Evolutionary conservation across 1,140 invertebrate genomes (phyloP).

Genomic region (Papilio polyxenes): DNA sequence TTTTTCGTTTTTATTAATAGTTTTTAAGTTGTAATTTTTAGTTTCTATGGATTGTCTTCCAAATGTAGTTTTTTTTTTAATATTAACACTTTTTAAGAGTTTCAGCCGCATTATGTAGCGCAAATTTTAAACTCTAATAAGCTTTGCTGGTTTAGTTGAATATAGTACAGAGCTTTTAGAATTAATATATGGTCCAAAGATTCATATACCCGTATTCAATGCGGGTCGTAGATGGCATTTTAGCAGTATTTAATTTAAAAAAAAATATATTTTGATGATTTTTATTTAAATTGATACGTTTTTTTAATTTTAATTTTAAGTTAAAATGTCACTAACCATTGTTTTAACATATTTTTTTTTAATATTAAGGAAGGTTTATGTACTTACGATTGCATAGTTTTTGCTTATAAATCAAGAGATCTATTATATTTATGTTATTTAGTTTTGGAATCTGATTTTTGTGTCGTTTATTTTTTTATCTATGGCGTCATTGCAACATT

Average conservation of each 20-base stretch:
- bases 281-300: slow-evolving; percentile 52
- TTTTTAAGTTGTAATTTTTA: slow-evolving; percentile 47
- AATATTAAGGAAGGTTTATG: slow-evolving; percentile 73
- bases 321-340: slow-evolving; percentile 72
- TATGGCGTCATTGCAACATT: not conserved
- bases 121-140: slow-evolving; percentile 62
- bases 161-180: slow-evolving; percentile 66
- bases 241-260: slow-evolving; percentile 71
- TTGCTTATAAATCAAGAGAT: slow-evolving; percentile 54
- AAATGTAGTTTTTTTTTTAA: slow-evolving; percentile 50
- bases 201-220: slow-evolving; percentile 61
- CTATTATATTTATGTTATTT: slow-evolving; percentile 62
- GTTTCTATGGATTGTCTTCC: slow-evolving; percentile 58
- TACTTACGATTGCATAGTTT: slow-evolving; percentile 70
- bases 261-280: slow-evolving; percentile 52
- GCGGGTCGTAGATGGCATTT: slow-evolving; percentile 51
- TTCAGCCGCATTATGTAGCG: slow-evolving; percentile 51
- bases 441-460: slow-evolving; percentile 40
- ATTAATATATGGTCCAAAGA: slow-evolving; percentile 75
- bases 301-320: slow-evolving; percentile 62
- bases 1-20: slow-evolving; percentile 41
- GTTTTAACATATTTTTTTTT: slow-evolving; percentile 54
- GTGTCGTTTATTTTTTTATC: slow-evolving; percentile 25
- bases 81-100: slow-evolving; percentile 39
- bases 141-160: slow-evolving; percentile 55